Evolutionary conservation across 2,797 vertebrate genomes (phyloP).

Genomic region (Semaprochilodus insignis): DNA sequence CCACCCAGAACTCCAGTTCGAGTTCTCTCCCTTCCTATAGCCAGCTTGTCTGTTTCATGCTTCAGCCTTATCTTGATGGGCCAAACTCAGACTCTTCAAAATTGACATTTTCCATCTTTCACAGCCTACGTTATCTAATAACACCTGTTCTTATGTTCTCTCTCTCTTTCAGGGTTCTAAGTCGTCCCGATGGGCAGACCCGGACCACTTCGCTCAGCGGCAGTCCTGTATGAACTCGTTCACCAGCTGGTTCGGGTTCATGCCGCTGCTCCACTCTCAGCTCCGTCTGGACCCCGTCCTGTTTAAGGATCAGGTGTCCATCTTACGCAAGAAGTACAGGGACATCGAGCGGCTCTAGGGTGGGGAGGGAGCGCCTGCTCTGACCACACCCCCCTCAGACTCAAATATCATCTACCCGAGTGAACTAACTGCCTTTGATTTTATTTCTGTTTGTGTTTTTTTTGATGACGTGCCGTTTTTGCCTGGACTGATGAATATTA

Average conservation of each 20-base stretch:
- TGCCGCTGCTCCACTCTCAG: conserved; percentile 84
- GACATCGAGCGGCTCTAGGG: conserved; percentile 79
- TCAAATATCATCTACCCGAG: neutral
- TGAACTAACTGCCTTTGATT: neutral
- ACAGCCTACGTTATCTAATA: no score
- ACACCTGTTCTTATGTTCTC: neutral
- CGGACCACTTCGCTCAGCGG: conserved; percentile 84
- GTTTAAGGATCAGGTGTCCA: conserved; percentile 85
- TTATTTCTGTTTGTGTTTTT: neutral
- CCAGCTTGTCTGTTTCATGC: no score
- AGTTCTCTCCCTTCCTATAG: no score
- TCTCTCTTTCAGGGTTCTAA: conserved; percentile 74
- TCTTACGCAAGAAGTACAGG: conserved; percentile 84
- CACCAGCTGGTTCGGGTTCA: conserved; percentile 81
- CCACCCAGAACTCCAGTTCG: no score
- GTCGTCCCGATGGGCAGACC: conserved; percentile 84
- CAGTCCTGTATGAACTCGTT: conserved; percentile 84
- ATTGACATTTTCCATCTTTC: no score
- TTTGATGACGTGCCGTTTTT: neutral
- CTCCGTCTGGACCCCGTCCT: conserved; percentile 83
- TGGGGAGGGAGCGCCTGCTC: no score
- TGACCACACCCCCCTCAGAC: neutral
- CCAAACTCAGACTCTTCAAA: no score
- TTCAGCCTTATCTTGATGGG: no score
- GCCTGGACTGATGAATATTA: conserved; percentile 41